A percentile compares a stretch with the other conserved stretches of the same genome.
These are phyloP conservation scores for Pelmatolapia mariae DNA, from an alignment of 2,113 vertebrate species.

Conservation along the genomic window DNA sequence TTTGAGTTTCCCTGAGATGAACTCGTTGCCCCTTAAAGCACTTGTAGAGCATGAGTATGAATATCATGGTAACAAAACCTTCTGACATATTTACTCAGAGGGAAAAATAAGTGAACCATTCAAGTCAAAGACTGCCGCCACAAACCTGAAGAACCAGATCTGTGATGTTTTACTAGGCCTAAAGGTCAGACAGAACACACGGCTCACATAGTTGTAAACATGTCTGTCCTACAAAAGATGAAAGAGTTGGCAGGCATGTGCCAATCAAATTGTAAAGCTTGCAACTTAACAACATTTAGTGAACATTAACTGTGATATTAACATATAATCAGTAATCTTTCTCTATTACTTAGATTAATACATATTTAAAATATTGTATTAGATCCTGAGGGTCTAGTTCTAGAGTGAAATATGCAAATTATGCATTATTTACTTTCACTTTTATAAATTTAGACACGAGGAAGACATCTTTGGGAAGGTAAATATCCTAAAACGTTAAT, in stretches of 20 bases:
- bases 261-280: background rate
- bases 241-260: background rate
- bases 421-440: background rate
- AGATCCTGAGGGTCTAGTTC: background rate
- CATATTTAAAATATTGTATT: background rate
- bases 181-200: background rate
- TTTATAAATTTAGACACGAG: background rate
- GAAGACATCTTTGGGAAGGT: background rate
- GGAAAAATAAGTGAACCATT: slow-evolving; percentile 1
- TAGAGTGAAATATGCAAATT: background rate
- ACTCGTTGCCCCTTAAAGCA: background rate
- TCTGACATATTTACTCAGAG: background rate
- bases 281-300: background rate
- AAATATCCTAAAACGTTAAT: background rate
- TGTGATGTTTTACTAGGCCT: background rate
- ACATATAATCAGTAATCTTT: background rate
- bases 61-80: background rate
- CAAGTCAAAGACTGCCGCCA: background rate
- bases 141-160: background rate
- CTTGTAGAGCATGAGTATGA: background rate
- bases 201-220: background rate
- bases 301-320: background rate
- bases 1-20: slow-evolving; percentile 18
- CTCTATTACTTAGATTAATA: background rate
- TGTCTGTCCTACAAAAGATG: background rate